Percentiles rank a stretch among this genome's conserved stretches.
phyloP scores from a whole-genome alignment of 2,797 vertebrate genomes.

The Anabacerthia variegaticeps region DNA sequence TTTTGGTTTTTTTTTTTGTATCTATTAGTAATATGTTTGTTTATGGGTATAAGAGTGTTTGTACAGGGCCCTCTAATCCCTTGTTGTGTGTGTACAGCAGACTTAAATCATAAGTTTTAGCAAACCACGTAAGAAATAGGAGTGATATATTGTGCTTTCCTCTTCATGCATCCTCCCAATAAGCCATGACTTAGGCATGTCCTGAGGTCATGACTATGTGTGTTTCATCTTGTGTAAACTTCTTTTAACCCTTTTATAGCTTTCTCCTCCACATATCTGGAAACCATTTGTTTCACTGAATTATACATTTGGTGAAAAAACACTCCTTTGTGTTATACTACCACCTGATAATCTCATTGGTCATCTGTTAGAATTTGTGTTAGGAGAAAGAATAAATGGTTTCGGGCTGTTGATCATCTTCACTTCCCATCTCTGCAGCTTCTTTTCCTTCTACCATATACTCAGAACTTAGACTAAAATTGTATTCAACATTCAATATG shows the following conservation, averaged over 20 bases:
- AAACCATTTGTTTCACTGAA: not conserved
- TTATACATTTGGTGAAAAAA: not conserved
- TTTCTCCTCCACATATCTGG: not conserved
- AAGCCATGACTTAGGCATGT: not conserved
- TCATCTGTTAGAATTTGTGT: not conserved
- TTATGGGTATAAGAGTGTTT: not conserved
- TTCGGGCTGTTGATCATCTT: not conserved
- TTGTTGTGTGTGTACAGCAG: not conserved
- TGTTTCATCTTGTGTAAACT: not conserved
- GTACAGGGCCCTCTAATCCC: not conserved
- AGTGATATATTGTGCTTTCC: not conserved
- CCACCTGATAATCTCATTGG: not conserved
- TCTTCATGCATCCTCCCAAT: not conserved
- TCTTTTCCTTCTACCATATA: not conserved
- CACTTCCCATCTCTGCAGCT: not conserved
- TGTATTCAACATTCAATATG: not conserved
- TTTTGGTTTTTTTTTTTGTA: fast-evolving
- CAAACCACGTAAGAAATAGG: not conserved
- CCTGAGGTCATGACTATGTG: not conserved
- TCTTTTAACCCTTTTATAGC: not conserved
- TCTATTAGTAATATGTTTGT: not conserved
- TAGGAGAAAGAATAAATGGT: not conserved
- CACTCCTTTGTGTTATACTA: not conserved
- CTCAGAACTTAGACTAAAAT: not conserved
- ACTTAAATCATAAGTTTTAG: not conserved